Evolutionary conservation across 92 coral and sea anemone species (phyloP).

Genomic region (Palythoa grandiflora): DNA sequence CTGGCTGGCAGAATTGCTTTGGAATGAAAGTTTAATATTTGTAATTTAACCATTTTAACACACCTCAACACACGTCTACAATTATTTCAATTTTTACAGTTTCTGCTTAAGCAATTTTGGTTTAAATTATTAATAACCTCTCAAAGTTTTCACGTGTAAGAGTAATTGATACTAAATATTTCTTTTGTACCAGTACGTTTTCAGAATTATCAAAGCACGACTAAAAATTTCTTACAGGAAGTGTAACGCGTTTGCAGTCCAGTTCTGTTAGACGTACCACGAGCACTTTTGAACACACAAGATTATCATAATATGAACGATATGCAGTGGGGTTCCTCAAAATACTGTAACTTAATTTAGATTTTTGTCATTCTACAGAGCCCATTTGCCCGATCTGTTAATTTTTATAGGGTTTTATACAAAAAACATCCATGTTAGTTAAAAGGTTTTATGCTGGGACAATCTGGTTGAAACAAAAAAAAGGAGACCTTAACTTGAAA

Average conservation of each 20-base stretch:
- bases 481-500: neutral
- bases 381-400: too few species aligned
- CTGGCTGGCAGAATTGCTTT: neutral
- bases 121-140: conserved; percentile 34
- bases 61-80: neutral
- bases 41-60: neutral
- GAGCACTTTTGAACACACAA: neutral
- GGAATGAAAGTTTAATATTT: neutral
- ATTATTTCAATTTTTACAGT: neutral
- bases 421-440: neutral
- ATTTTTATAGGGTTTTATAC: neutral
- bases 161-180: neutral
- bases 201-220: neutral
- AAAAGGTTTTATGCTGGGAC: neutral
- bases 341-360: too few species aligned
- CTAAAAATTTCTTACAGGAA: neutral
- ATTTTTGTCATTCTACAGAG: too few species aligned
- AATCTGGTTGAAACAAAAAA: neutral
- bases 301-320: neutral
- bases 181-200: neutral
- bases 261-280: too few species aligned
- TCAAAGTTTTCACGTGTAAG: neutral
- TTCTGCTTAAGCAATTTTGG: neutral
- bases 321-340: neutral
- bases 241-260: neutral